Base-by-base conservation (phyloP, 2,888 invertebrate genomes). In the Drosophila neutralis region DNA sequence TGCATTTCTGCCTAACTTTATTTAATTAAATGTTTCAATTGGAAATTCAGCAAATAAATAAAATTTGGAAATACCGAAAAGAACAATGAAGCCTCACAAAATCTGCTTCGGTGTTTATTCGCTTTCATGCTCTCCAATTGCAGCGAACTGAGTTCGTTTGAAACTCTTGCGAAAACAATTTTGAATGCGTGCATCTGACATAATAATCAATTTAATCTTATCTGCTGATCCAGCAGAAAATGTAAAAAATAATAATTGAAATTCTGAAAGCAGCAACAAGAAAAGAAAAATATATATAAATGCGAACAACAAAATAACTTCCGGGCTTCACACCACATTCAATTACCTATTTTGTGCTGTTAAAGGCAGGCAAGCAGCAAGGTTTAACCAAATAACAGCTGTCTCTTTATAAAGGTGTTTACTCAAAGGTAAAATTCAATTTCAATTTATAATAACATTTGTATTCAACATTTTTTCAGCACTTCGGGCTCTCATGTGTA, bases 11-110 rank as follows among this genome's bases (percentile, higher is more conserved):
- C 31, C 35, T 33, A 56, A 53, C 58, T 78, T 69, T 64, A 78
- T 78, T 78, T 52, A 65, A 74, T 77, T 49, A 78, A 78, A 68
- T 68, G 35, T 54, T 35, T 48, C 52, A 59, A 73, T 62, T 73
- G 73, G 36, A 57, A 48, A 36, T 33, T 66, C 67, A 24, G 51
- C 51, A 59, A 38, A 69, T 67, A 49, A 38, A 54, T 62, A 62
- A 36, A 24, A 70, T 54, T 58, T 54, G 13, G 13, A 45, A 13
- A 21, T 2, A 3, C 13, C 48, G 2, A 49, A n/a, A 27, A n/a
- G 27, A 38, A n/a, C 31, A 38, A 31, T 38, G 18, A 67, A 27
- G 68, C 29, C n/a, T 15, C n/a, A 38, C 11, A 49, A 63, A 33
- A 18, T 49, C 24, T 15, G 64, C 24, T 31, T 45, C 18, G 18